Evolutionary conservation across 2,113 vertebrate genomes (phyloP).

Genomic region (Gambusia holbrooki): DNA sequence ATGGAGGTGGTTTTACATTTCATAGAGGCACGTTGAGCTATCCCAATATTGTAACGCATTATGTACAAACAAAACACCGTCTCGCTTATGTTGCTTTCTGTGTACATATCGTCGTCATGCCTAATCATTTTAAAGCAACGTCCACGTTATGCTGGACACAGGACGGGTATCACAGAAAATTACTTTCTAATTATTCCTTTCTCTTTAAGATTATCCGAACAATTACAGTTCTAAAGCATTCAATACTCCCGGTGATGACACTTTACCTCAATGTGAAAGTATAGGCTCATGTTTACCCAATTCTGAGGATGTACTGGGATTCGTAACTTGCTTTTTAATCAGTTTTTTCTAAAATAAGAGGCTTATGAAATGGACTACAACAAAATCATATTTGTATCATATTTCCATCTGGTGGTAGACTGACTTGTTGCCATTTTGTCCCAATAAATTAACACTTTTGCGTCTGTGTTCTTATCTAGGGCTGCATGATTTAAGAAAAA

Average conservation of each 20-base stretch:
- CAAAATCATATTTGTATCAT: too few relatives aligned
- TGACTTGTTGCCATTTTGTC: too few relatives aligned
- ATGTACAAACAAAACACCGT: neutral
- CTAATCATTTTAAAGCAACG: neutral
- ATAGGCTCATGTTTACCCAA: neutral
- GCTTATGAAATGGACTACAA: too few relatives aligned
- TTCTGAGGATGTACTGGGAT: neutral
- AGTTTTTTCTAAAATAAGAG: neutral
- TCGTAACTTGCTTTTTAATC: neutral
- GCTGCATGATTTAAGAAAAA: too few relatives aligned
- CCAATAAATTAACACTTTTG: too few relatives aligned
- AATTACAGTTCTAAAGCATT: neutral
- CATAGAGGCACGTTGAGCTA: neutral
- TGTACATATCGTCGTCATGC: neutral
- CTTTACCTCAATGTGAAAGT: neutral
- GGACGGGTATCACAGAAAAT: neutral
- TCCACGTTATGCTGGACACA: neutral
- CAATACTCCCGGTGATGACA: neutral
- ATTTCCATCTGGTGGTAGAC: too few relatives aligned
- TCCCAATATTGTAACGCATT: neutral
- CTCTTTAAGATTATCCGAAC: neutral
- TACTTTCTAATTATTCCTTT: neutral
- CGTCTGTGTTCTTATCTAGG: too few relatives aligned
- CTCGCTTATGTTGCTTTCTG: neutral
- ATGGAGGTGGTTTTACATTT: neutral